phyloP scores from a whole-genome alignment of 2,113 vertebrate genomes.

The Hypanus sabinus region DNA sequence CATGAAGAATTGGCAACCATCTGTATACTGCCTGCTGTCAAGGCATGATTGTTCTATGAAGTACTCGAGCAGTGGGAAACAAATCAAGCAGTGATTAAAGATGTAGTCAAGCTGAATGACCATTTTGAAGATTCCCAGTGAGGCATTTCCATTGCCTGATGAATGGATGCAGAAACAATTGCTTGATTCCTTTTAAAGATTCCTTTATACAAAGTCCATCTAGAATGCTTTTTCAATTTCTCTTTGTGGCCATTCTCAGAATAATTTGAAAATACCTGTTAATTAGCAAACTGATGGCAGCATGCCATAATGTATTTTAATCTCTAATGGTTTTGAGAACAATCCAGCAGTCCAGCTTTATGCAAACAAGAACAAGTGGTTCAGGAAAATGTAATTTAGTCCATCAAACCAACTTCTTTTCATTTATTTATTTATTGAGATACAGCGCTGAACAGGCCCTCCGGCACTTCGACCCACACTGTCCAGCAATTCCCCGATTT shows the following conservation, averaged over 20 bases:
- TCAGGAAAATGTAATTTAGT: not conserved
- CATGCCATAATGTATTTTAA: not conserved
- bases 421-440: no score
- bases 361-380: not conserved
- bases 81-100: conserved; percentile 33
- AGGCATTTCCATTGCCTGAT: conserved; percentile 25
- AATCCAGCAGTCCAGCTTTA: not conserved
- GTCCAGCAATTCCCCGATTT: no score
- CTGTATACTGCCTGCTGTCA: conserved; percentile 13
- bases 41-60: conserved; percentile 10
- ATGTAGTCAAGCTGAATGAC: conserved; percentile 32
- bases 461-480: no score
- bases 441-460: no score
- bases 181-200: not conserved
- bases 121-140: conserved; percentile 29
- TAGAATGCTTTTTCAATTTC: not conserved
- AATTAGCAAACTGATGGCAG: not conserved
- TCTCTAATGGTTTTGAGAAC: not conserved
- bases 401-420: not conserved
- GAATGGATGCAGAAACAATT: conserved; percentile 26
- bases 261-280: not conserved
- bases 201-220: not conserved
- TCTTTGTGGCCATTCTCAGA: not conserved
- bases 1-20: not conserved
- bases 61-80: not conserved